Conservation (phyloP, 2,888 invertebrate species). For the Ariolimax columbianus region DNA sequence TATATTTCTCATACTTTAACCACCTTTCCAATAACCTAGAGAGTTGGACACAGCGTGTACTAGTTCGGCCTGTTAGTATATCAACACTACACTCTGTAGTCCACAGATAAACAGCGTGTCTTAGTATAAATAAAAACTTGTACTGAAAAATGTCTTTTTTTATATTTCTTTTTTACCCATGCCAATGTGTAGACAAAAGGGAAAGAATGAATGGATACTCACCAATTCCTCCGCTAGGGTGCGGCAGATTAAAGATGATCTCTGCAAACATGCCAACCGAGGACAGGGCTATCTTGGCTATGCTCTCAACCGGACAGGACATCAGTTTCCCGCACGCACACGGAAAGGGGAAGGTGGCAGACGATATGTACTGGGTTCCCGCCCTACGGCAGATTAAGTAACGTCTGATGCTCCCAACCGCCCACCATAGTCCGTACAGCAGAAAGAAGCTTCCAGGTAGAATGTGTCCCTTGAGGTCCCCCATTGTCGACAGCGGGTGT, state of each 20-base stretch:
- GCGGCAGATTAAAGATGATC: conserved; percentile 26
- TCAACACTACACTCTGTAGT: too few species aligned
- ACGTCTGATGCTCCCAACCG: conserved; percentile 19
- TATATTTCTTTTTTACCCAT: too few species aligned
- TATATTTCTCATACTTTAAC: too few species aligned
- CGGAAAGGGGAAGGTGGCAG: conserved; percentile 23
- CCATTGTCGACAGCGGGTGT: background rate
- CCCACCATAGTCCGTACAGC: conserved; percentile 49
- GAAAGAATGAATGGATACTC: conserved; percentile 9
- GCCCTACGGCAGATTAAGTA: conserved; percentile 10
- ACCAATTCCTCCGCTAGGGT: conserved; percentile 36
- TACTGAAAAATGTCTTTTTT: too few species aligned
- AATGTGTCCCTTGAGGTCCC: conserved; percentile 38
- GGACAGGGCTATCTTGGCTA: conserved; percentile 23
- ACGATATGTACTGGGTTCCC: conserved; percentile 25
- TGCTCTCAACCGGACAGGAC: conserved; percentile 32
- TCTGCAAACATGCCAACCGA: conserved; percentile 38
- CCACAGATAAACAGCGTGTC: too few species aligned
- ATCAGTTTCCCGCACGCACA: conserved; percentile 10
- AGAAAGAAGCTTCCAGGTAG: conserved; percentile 22
- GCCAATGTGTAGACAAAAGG: background rate
- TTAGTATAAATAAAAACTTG: too few species aligned
- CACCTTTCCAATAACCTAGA: too few species aligned
- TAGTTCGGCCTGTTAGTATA: too few species aligned
- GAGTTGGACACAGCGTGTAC: too few species aligned